These are phyloP conservation scores for Piscicola geometra DNA, from an alignment of 2,888 invertebrate genomes.

Conservation along the genomic window DNA sequence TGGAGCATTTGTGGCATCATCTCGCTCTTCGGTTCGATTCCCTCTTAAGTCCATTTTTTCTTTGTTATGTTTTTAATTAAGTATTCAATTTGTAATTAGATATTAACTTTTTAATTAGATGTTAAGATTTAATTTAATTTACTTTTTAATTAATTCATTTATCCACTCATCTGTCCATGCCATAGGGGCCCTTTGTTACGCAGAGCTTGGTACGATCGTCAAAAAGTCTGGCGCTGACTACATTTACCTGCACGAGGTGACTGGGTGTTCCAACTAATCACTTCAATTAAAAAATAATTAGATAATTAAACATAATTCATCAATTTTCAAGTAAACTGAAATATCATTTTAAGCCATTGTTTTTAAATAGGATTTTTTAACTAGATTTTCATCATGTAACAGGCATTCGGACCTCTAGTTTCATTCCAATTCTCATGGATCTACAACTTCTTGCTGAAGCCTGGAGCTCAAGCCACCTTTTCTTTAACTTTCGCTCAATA, in stretches of 20 bases:
- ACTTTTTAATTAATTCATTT: not conserved
- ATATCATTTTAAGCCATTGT: no score
- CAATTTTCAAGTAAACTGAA: no score
- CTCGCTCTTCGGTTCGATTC: slow-evolving; percentile 70
- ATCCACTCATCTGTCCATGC: not conserved
- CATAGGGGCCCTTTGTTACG: slow-evolving; percentile 49
- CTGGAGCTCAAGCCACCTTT: slow-evolving; percentile 55
- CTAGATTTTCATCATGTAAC: no score
- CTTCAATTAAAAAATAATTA: not conserved
- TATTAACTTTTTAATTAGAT: no score
- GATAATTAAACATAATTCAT: no score
- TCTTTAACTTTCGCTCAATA: slow-evolving; percentile 57
- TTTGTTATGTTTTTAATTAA: not conserved
- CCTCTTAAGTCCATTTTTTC: slow-evolving; percentile 6
- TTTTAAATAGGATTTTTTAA: no score
- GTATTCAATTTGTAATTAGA: not conserved
- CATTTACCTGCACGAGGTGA: slow-evolving; percentile 62
- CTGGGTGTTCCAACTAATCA: not conserved
- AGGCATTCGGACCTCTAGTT: slow-evolving; percentile 53
- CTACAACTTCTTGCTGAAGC: slow-evolving; percentile 49
- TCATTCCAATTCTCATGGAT: slow-evolving; percentile 69
- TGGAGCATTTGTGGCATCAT: slow-evolving; percentile 91
- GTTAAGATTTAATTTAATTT: not conserved
- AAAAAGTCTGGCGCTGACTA: slow-evolving; percentile 75
- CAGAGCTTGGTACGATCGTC: slow-evolving; percentile 73